Evolutionary conservation across 2,888 invertebrate species (phyloP).

Genomic region (Unio delphinus): DNA sequence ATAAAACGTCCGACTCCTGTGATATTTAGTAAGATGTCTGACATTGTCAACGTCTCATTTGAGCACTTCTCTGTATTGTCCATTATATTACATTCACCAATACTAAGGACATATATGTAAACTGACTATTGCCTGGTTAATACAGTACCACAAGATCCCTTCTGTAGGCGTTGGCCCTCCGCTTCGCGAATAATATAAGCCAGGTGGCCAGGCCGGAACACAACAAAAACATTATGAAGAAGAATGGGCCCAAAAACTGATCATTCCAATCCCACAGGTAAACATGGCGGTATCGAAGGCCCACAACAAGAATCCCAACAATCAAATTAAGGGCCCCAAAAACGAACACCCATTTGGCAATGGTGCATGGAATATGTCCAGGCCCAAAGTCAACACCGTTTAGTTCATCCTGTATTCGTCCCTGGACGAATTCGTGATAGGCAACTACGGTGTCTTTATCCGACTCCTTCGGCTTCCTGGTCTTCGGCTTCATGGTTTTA

Average conservation of each 20-base stretch:
- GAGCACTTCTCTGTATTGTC: too few relatives aligned
- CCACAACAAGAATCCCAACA: slow-evolving; percentile 52
- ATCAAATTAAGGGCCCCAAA: slow-evolving; percentile 42
- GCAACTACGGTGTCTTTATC: slow-evolving; percentile 64
- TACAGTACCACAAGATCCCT: slow-evolving; percentile 49
- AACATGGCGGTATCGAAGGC: slow-evolving; percentile 56
- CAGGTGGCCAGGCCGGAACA: slow-evolving; percentile 45
- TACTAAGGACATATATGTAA: too few relatives aligned
- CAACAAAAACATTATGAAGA: slow-evolving; percentile 52
- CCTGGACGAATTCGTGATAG: slow-evolving; percentile 58
- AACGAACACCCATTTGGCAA: slow-evolving; percentile 34
- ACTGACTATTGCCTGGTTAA: too few relatives aligned
- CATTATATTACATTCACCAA: too few relatives aligned
- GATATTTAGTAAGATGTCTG: too few relatives aligned
- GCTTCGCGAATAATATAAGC: slow-evolving; percentile 46
- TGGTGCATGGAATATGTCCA: slow-evolving; percentile 40
- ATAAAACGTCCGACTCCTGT: too few relatives aligned
- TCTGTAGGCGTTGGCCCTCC: slow-evolving; percentile 54
- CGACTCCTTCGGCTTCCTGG: slow-evolving; percentile 40
- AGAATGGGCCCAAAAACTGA: slow-evolving; percentile 59
- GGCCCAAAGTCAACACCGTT: slow-evolving; percentile 59
- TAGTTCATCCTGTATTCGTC: slow-evolving; percentile 52
- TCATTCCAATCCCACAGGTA: slow-evolving; percentile 58
- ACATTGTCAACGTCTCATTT: too few relatives aligned
- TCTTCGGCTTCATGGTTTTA: slow-evolving; percentile 30